A percentile compares a stretch with the other conserved stretches of the same genome.
Conservation (phyloP, 2,888 invertebrate genomes). For the Pachliopta kotzebuea region DNA sequence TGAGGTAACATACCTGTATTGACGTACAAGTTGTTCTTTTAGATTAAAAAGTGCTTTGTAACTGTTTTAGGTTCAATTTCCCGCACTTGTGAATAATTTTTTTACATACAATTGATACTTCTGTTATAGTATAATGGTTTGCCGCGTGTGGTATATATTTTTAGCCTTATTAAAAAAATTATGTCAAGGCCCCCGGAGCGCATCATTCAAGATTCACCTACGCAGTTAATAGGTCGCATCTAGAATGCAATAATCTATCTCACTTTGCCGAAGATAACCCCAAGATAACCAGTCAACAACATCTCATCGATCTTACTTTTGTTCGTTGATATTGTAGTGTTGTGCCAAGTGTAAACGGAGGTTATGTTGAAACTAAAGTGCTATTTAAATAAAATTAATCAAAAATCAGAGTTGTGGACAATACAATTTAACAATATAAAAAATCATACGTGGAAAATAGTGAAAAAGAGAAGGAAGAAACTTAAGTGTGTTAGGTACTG, state of each 20-base stretch:
- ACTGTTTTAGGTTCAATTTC: conserved; percentile 20
- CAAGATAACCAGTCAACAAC: conserved; percentile 41
- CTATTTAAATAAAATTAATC: conserved; percentile 35
- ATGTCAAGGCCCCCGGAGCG: conserved; percentile 49
- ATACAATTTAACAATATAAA: conserved; percentile 36
- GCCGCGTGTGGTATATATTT: conserved; percentile 43
- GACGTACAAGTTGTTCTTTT: too few relatives aligned
- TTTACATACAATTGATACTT: conserved; percentile 26
- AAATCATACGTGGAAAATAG: conserved; percentile 38
- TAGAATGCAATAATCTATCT: conserved; percentile 36
- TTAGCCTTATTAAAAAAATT: conserved; percentile 53
- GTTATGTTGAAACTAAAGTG: conserved; percentile 45
- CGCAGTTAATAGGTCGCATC: conserved; percentile 44
- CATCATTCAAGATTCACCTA: conserved; percentile 41
- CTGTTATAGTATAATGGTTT: conserved; percentile 40
- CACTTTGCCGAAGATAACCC: conserved; percentile 53
- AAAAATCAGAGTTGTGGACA: conserved; percentile 33
- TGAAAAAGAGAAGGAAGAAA: conserved; percentile 52
- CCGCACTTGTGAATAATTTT: conserved; percentile 14
- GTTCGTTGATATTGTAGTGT: conserved; percentile 34
- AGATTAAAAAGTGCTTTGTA: not conserved
- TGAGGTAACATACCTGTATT: conserved; percentile 6
- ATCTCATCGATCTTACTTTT: conserved; percentile 1
- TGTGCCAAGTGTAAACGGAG: conserved; percentile 39
- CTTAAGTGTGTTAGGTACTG: conserved; percentile 30